Base-by-base conservation (phyloP, 1,140 invertebrate genomes). In the Homarus americanus region DNA sequence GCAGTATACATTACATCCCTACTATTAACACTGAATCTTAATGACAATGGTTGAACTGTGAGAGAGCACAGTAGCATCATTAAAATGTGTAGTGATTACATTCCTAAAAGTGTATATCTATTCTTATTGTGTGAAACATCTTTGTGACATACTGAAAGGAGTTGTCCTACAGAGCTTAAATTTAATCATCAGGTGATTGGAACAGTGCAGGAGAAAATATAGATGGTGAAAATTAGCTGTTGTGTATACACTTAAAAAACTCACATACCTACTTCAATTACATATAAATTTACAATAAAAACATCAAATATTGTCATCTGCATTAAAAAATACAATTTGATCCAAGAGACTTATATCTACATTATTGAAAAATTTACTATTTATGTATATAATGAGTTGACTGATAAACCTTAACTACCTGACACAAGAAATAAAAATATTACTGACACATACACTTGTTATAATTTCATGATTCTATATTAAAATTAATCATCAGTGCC, bases 1-100 rank as follows among this genome's bases (percentile, higher is more conserved):
- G 41, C 17, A 28, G 38, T 49, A 44, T 44, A 53, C 12, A 79
- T 17, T 49, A 49, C 76, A 79, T 79, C 44, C 76, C n/a, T 79
- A 79, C 38, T 44, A 15, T 79, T 32, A 44, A 40, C 73, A 76
- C 73, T 41, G 63, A 32, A 69, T 69, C 32, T 20, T 58, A 58
- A 28, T 69, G 63, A 69, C 63, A 69, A 69, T 32, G 63, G 12
- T 20, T 28, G 63, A 69, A 69, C n/a, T 69, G 5, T 79, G 44
- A 38, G 36, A 41, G 9, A 28, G 44, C 15, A 79, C 76, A 79
- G 38, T 32, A 53, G 4, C 24, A 79, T 53, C 76, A 79, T 79
- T 2, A 79, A 0, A 44, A 79, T 40, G 73, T 38, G 24, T 24
- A 76, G 24, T 76, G 20, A 76, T 36, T 28, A 69, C n/a, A 69